Percentiles rank a stretch among this genome's conserved stretches.
Conservation (phyloP, 2,113 vertebrate species). For the Promerops cafer region DNA sequence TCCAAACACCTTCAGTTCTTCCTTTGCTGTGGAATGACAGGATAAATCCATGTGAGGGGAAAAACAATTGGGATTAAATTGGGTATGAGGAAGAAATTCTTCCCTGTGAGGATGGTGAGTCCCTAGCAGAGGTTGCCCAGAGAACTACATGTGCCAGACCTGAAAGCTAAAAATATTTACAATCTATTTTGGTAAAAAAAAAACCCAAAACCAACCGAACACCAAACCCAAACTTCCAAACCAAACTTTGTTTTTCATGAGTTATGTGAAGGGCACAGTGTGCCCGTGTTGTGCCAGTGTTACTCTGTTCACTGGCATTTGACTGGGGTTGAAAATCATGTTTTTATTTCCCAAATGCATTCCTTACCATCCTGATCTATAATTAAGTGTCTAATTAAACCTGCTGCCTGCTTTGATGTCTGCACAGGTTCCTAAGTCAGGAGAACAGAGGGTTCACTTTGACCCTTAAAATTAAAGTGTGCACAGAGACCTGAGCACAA, state of each 20-base stretch:
- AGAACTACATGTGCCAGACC: not conserved
- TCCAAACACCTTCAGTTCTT: not conserved
- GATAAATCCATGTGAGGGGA: not conserved
- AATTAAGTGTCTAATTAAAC: conserved; percentile 47
- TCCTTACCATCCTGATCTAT: not conserved
- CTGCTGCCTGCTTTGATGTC: conserved; percentile 37
- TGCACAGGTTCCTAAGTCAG: not conserved
- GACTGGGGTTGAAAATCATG: not conserved
- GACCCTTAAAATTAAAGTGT: not conserved
- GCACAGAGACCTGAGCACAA: not conserved
- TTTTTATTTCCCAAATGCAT: conserved; percentile 26
- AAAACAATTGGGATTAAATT: not conserved
- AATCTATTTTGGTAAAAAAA: not conserved
- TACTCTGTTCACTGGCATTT: not conserved
- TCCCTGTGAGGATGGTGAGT: not conserved
- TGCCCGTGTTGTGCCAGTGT: not conserved
- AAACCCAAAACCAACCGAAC: fast-evolving
- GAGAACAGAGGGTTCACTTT: not conserved
- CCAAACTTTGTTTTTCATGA: not conserved
- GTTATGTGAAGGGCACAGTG: not conserved
- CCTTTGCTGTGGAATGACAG: not conserved
- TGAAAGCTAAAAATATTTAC: not conserved
- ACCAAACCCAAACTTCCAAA: not conserved
- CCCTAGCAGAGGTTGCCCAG: not conserved
- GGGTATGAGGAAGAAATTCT: not conserved